These are phyloP conservation scores for Sarcophaga variegata DNA, from an alignment of 2,888 invertebrate genomes.

Conservation along the genomic window DNA sequence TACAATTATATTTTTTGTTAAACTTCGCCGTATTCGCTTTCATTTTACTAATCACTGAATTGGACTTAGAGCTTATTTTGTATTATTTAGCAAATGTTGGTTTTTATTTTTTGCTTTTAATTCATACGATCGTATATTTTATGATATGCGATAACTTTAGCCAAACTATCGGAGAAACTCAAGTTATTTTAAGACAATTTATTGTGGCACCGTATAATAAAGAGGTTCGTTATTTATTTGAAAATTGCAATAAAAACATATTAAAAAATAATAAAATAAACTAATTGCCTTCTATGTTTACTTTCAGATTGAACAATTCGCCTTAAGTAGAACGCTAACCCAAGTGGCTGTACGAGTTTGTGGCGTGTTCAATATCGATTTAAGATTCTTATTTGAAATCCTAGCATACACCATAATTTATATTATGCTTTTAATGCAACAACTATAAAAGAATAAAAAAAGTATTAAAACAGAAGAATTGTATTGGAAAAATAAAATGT, in stretches of 20 bases:
- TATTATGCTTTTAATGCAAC: conserved; percentile 22
- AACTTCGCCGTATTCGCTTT: neutral
- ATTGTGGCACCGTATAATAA: neutral
- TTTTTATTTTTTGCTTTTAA: neutral
- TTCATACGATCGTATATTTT: conserved; percentile 30
- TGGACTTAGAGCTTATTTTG: neutral
- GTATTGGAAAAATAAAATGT: no score
- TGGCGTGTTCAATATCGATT: conserved; percentile 15
- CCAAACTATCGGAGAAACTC: neutral
- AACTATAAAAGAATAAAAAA: neutral
- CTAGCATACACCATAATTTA: conserved; percentile 5
- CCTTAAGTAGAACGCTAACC: neutral
- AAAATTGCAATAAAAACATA: neutral
- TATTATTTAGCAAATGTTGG: neutral
- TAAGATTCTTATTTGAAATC: conserved; percentile 18
- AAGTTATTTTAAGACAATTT: neutral
- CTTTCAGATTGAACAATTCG: conserved; percentile 21
- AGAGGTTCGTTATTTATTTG: conserved; percentile 16
- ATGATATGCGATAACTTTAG: conserved; percentile 1
- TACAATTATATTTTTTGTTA: conserved; percentile 3
- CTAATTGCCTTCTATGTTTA: neutral
- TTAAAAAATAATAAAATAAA: neutral
- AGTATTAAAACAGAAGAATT: neutral
- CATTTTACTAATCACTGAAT: neutral
- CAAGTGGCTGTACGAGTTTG: neutral